Base-by-base conservation (phyloP, 64 coral and sea anemone species). In the Exaiptasia diaphana region DNA sequence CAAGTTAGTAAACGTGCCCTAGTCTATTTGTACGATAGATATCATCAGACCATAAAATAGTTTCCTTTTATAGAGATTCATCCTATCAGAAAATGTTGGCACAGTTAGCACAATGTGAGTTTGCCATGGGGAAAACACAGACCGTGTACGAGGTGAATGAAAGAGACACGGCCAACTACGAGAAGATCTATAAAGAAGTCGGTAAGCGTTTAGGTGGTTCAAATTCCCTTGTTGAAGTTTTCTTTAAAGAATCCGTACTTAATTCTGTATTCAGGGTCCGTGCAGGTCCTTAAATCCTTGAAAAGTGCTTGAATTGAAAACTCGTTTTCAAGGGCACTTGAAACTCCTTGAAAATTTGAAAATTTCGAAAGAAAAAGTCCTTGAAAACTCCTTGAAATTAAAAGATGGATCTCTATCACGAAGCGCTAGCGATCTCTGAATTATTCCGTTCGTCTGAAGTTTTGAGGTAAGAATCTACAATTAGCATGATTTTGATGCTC, bases 81-180 rank as follows among this genome's bases (percentile, higher is more conserved):
- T 79, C 93, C 8, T 96, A 90, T 38, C 87, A 96, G 76, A 96
- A 96, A 76, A 90, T 96, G 50, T 53, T 90, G 36, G 49, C 88
- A 14, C 93, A 96, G 37, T 64, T 96, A 13, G 82, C 93, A 50
- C 93, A 96, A 55, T 96, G 93, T 86, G 93, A 96, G 57, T 90
- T 90, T 86, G 87, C 93, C 29, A 86, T 82, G 39, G 81, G 93
- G 41, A 96, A 96, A 63, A 96, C 87, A 60, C 75, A 87, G 23
- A 85, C 62, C 55, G 75, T 86, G 1, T 90, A 81, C 82, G 93
- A 90, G 68, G 90, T 96, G 93, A 96, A 96, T 75, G 93, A 96
- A 67, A 88, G 76, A 39, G 93, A 96, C 80, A 96, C 93, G 17
- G 29, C 77, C 6, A 96, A 96, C 37, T 96, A 96, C 77, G 93